A percentile compares a stretch with the other conserved stretches of the same genome.
Conservation (phyloP, 1,140 invertebrate species). For the Cardiocondyla obscurior region DNA sequence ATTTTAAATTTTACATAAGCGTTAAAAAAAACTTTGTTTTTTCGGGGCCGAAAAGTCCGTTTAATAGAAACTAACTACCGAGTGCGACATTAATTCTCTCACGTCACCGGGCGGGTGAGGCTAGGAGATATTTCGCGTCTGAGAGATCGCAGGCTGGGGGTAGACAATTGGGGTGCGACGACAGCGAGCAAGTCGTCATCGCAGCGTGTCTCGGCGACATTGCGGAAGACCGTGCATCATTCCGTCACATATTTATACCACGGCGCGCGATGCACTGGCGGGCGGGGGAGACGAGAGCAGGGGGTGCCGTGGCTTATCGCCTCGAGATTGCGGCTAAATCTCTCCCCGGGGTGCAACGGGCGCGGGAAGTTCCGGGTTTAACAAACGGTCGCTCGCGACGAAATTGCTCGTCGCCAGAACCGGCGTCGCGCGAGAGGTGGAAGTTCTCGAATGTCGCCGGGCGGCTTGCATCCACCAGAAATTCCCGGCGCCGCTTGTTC, state of each 20-base stretch:
- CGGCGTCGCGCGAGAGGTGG: conserved; percentile 4
- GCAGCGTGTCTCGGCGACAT: conserved; percentile 10
- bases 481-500: conserved; percentile 15
- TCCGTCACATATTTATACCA: conserved; percentile 54
- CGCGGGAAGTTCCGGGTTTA: conserved; percentile 36
- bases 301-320: conserved; percentile 45
- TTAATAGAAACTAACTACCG: background rate
- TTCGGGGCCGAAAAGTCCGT: background rate
- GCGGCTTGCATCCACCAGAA: conserved; percentile 17
- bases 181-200: conserved; percentile 25
- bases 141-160: background rate
- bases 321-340: conserved; percentile 59
- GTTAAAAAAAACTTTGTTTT: background rate
- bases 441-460: conserved; percentile 44
- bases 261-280: background rate
- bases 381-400: conserved; percentile 41
- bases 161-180: conserved; percentile 19
- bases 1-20: too few relatives aligned
- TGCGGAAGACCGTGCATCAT: conserved; percentile 40
- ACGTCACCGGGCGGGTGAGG: background rate
- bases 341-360: conserved; percentile 15
- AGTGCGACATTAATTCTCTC: conserved; percentile 12
- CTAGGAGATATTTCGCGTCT: background rate
- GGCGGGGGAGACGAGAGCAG: background rate
- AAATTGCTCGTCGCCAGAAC: conserved; percentile 56